Evolutionary conservation across 2,113 vertebrate species (phyloP).

Genomic region (Nematolebias whitei): DNA sequence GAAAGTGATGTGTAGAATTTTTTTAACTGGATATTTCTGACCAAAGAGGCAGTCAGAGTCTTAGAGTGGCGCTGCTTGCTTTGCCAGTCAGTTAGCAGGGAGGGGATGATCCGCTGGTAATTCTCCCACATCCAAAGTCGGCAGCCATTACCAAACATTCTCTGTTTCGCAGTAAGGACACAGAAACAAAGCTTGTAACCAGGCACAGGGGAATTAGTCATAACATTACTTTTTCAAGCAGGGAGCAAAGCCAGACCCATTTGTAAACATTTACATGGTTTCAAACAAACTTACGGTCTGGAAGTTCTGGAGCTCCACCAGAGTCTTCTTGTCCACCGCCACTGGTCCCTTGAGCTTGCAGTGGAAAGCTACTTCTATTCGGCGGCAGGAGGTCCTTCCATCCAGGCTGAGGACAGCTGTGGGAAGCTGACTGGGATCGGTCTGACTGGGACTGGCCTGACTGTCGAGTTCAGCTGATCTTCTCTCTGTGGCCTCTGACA

Average conservation of each 20-base stretch:
- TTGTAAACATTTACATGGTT: slow-evolving; percentile 57
- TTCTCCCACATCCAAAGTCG: slow-evolving; percentile 54
- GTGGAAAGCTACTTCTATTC: slow-evolving; percentile 89
- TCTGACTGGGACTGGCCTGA: slow-evolving; percentile 66
- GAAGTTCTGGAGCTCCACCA: slow-evolving; percentile 93
- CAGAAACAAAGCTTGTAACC: slow-evolving; percentile 51
- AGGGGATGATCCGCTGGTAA: slow-evolving; percentile 55
- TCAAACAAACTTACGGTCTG: slow-evolving; percentile 86
- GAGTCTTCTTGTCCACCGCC: slow-evolving; percentile 88
- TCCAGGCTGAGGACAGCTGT: slow-evolving; percentile 82
- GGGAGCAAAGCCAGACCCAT: slow-evolving; percentile 26
- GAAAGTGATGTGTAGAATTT: slow-evolving; percentile 71
- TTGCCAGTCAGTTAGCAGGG: slow-evolving; percentile 54
- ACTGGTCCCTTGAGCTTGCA: slow-evolving; percentile 88
- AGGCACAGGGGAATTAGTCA: slow-evolving; percentile 36
- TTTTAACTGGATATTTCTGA: slow-evolving; percentile 70
- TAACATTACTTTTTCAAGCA: slow-evolving; percentile 38
- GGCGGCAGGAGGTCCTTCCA: slow-evolving; percentile 66
- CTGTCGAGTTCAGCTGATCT: slow-evolving; percentile 69
- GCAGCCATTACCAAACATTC: slow-evolving; percentile 55
- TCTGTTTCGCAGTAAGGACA: slow-evolving; percentile 45
- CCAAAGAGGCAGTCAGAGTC: slow-evolving; percentile 52
- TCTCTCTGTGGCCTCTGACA: slow-evolving; percentile 86
- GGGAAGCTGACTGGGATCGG: slow-evolving; percentile 78
- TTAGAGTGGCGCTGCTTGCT: slow-evolving; percentile 48